Evolutionary conservation across 2,888 invertebrate species (phyloP), one percentile per base, ranked within the genome.

Genomic region (Drosophila meridiana): DNA sequence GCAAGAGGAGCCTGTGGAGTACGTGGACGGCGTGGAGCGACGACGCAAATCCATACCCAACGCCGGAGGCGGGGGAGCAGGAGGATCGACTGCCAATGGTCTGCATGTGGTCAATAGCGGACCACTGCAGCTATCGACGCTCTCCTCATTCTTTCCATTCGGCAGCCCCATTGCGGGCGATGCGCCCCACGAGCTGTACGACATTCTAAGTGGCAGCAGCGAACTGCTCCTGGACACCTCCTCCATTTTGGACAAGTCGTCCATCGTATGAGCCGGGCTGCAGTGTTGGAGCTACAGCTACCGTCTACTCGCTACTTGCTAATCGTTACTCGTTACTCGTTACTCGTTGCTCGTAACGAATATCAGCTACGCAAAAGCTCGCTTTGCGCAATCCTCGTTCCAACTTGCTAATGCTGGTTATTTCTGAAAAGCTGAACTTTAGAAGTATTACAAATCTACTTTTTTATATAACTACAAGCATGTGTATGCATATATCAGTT

Each of bases 91-190:
- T 1, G 57, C 78, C 0, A 78, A 78, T 42, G 77, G 79, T 5
- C 56, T 78, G 40, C 5, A 64, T 8, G 69, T 78, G 7, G 76
- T 84, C 7, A 78, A 71, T 28, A 73, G 73, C 1, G 76, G 70
- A 8, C 53, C 71, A 2, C 11, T 88, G 52, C 89, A 82, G 48
- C 69, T 93, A 63, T 92, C 93, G 42, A 90, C 91, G 34, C 90
- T 93, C 20, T 93, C 93, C 11, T 93, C 93, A 5, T 93, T 93
- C 82, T 93, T 93, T 71, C 93, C 93, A 7, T 93, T 93, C 73
- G 93, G 93, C 65, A 87, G 72, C 60, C 86, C 90, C 53, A 87
- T 92, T 71, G 92, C 92, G 53, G 88, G 87, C 28, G 90, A 92
- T 63, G 90, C 92, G 50, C 92, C 92, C 56, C 87, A 91, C 47